These are phyloP conservation scores for Apomyelois bistriatella DNA, from an alignment of 2,888 invertebrate species.

Conservation along the genomic window DNA sequence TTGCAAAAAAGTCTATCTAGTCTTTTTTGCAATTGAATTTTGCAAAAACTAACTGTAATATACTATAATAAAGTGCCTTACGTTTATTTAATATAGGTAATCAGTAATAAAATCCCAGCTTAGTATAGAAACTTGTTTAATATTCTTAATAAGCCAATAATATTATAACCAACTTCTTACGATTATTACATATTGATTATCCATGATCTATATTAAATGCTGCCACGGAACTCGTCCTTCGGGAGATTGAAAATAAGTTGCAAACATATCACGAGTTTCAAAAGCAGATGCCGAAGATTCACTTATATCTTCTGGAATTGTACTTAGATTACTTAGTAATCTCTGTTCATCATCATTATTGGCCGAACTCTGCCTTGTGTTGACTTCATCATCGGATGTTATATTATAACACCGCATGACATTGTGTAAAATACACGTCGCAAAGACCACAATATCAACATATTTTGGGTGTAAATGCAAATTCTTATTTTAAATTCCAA, in stretches of 20 bases:
- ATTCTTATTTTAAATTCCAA: conserved; percentile 6
- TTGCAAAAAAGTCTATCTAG: too few species aligned
- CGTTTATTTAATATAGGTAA: conserved; percentile 11
- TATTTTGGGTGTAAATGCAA: conserved; percentile 13
- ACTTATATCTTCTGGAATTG: neutral
- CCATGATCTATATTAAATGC: neutral
- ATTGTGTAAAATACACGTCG: conserved; percentile 14
- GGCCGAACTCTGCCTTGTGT: conserved; percentile 13
- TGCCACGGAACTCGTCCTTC: conserved; percentile 13
- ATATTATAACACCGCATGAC: conserved; percentile 12
- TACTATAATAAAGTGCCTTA: conserved; percentile 12
- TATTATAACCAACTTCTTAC: conserved; percentile 2
- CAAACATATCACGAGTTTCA: conserved; percentile 8
- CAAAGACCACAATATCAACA: conserved; percentile 13
- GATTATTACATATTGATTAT: conserved; percentile 5
- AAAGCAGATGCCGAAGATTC: conserved; percentile 5
- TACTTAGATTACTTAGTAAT: neutral
- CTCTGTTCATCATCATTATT: conserved; percentile 8
- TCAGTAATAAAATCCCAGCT: conserved; percentile 12
- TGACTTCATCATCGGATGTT: conserved; percentile 10
- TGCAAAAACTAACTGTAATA: conserved; percentile 2
- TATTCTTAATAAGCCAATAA: conserved; percentile 12
- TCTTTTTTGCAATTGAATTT: too few species aligned
- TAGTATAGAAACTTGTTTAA: conserved; percentile 13
- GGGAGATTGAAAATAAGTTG: conserved; percentile 11